Conservation (phyloP, 2,113 vertebrate species). For the Chloropsis cyanopogon region DNA sequence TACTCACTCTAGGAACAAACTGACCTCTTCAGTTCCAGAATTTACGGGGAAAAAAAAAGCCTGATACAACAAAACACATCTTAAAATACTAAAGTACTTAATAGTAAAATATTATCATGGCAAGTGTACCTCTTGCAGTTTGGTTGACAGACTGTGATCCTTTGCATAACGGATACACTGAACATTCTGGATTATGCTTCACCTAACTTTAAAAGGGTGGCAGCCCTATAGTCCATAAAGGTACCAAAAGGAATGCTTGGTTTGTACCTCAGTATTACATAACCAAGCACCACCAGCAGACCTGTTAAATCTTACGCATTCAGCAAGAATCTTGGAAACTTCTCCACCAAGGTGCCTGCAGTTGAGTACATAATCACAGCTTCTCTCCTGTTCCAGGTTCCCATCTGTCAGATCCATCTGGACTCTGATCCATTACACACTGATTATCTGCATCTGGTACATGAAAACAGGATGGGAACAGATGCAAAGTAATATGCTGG, state of each 20-base stretch:
- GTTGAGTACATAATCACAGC: neutral
- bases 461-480: neutral
- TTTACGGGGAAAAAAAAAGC: neutral
- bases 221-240: neutral
- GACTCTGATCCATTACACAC: neutral
- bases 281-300: neutral
- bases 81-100: neutral
- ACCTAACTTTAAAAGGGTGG: neutral
- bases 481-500: neutral
- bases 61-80: neutral
- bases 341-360: neutral
- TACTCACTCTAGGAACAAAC: neutral
- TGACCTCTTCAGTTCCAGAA: neutral
- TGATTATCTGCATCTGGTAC: conserved; percentile 8
- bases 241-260: neutral
- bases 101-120: neutral
- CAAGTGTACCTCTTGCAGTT: neutral
- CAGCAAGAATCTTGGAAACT: neutral
- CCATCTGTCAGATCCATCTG: conserved; percentile 16
- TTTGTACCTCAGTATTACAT: neutral
- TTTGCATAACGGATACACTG: neutral
- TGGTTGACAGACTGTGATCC: neutral
- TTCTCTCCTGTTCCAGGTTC: neutral
- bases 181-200: neutral
- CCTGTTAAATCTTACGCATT: neutral